Evolutionary conservation across 2,888 invertebrate species (phyloP).

Genomic region (Sminthurides aquaticus): DNA sequence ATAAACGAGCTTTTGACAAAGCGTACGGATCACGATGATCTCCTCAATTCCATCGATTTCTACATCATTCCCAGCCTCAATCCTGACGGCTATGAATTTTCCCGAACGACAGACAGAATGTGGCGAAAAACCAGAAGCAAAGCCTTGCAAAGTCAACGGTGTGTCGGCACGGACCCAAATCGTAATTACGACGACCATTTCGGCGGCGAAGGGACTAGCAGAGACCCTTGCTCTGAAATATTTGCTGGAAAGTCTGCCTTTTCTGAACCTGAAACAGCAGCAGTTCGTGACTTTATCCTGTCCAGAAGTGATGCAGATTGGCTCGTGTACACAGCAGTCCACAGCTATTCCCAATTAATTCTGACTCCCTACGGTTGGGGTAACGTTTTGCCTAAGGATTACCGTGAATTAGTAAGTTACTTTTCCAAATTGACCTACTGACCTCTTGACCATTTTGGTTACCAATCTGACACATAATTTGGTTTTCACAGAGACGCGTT

Average conservation of each 20-base stretch:
- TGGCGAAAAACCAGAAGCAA: slow-evolving; percentile 68
- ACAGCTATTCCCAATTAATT: slow-evolving; percentile 59
- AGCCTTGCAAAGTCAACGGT: slow-evolving; percentile 46
- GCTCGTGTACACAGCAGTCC: slow-evolving; percentile 43
- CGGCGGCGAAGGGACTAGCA: slow-evolving; percentile 61
- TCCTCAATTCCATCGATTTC: slow-evolving; percentile 54
- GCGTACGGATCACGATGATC: slow-evolving; percentile 50
- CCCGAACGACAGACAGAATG: slow-evolving; percentile 54
- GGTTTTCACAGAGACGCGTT: slow-evolving; percentile 46
- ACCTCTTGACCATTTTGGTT: too few relatives aligned
- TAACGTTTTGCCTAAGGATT: slow-evolving; percentile 48
- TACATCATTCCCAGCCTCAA: slow-evolving; percentile 69
- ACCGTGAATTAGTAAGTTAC: slow-evolving; percentile 47
- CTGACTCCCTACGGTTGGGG: slow-evolving; percentile 57
- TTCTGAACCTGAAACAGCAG: slow-evolving; percentile 69
- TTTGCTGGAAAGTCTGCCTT: slow-evolving; percentile 65
- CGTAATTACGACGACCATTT: slow-evolving; percentile 68
- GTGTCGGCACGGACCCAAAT: slow-evolving; percentile 69
- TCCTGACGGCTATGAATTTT: slow-evolving; percentile 82
- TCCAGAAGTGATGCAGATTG: slow-evolving; percentile 28
- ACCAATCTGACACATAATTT: too few relatives aligned
- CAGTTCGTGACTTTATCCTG: slow-evolving; percentile 56
- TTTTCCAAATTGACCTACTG: too few relatives aligned
- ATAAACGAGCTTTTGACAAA: slow-evolving; percentile 57
- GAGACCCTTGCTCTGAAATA: slow-evolving; percentile 64